These are phyloP conservation scores for Rotaria magnacalcarata DNA, from an alignment of 2,888 invertebrate genomes.

Conservation along the genomic window DNA sequence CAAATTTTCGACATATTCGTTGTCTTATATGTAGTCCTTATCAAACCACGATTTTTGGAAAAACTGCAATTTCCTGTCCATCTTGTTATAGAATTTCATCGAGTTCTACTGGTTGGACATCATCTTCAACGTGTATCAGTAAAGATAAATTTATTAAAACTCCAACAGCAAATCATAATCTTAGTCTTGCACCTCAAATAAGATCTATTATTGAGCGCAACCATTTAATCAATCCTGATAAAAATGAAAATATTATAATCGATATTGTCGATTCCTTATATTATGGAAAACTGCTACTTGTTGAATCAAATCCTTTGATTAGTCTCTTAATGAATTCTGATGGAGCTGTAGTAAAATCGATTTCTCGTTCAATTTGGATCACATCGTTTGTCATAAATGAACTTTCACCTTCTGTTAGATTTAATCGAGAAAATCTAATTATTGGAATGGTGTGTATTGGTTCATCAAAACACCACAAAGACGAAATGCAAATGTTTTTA, in stretches of 20 bases:
- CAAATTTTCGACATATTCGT: too few species aligned
- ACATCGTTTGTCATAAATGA: neutral
- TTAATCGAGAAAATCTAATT: too few species aligned
- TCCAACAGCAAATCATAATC: neutral
- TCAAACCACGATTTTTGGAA: too few species aligned
- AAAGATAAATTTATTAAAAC: neutral
- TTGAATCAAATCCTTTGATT: neutral
- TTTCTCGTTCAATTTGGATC: neutral
- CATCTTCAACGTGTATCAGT: neutral
- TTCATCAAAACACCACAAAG: too few species aligned
- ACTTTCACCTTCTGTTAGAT: neutral
- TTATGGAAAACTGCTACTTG: neutral
- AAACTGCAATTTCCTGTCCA: too few species aligned
- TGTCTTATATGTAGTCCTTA: too few species aligned
- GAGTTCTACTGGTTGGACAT: neutral
- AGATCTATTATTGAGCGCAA: neutral
- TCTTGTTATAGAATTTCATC: neutral
- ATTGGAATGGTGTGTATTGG: too few species aligned
- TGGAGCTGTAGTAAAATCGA: neutral
- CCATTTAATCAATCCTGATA: neutral
- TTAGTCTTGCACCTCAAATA: neutral
- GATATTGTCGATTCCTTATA: neutral
- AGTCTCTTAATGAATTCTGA: neutral
- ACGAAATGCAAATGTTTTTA: too few species aligned
- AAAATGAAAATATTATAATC: neutral